Evolutionary conservation across 2,113 vertebrate species (phyloP).

Genomic region (Phycodurus eques): DNA sequence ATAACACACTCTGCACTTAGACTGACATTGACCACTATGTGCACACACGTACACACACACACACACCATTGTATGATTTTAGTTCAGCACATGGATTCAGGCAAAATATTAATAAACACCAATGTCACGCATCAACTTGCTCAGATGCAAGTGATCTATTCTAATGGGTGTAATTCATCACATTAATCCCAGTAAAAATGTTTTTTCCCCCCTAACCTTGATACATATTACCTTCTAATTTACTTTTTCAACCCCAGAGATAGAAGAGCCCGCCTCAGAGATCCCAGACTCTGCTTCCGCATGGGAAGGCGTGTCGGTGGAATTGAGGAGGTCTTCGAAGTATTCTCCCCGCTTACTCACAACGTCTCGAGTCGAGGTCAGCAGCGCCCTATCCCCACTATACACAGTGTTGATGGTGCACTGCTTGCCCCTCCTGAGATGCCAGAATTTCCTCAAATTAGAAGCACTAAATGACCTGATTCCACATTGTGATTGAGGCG

Average conservation of each 20-base stretch:
- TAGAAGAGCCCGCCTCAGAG: no score
- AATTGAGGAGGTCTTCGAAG: no score
- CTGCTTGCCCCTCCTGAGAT: no score
- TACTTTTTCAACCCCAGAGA: not conserved
- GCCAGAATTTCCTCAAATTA: no score
- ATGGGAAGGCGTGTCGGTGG: no score
- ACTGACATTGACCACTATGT: slow-evolving; percentile 54
- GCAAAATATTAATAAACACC: not conserved
- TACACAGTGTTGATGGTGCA: no score
- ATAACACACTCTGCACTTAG: slow-evolving; percentile 61
- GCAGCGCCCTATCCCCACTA: not conserved
- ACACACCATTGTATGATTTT: slow-evolving; percentile 9
- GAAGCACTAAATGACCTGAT: not conserved
- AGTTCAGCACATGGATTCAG: not conserved
- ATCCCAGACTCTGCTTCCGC: no score
- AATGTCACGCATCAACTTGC: not conserved
- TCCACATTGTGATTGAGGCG: no score
- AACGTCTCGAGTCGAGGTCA: slow-evolving; percentile 45
- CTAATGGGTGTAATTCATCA: not conserved
- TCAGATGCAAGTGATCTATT: slow-evolving; percentile 13
- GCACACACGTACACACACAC: slow-evolving; percentile 27
- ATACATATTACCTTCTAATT: slow-evolving; percentile 34
- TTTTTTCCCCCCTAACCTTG: slow-evolving; percentile 8
- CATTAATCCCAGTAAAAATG: not conserved
- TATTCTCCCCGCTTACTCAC: no score